phyloP scores from a whole-genome alignment of 1,140 invertebrate genomes.

The Colletes gigas region DNA sequence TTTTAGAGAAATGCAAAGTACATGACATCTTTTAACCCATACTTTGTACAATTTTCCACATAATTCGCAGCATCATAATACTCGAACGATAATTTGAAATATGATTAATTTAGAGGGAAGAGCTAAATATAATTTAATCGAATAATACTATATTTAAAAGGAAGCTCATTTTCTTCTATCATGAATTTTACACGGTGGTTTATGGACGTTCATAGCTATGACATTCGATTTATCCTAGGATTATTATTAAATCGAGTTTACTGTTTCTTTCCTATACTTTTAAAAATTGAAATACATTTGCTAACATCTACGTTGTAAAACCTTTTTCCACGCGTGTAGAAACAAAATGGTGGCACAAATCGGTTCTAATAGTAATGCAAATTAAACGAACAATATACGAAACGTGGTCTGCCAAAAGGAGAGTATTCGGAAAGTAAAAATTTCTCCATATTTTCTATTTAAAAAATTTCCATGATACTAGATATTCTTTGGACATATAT shows the following conservation, averaged over 20 bases:
- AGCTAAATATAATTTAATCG: neutral
- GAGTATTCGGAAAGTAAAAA: neutral
- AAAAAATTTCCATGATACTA: neutral
- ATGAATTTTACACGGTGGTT: neutral
- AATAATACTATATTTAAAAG: neutral
- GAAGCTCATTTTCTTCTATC: neutral
- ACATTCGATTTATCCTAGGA: neutral
- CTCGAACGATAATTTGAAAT: neutral
- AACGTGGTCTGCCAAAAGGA: neutral
- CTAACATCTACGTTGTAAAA: neutral
- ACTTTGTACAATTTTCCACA: conserved; percentile 4
- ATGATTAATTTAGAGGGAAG: neutral
- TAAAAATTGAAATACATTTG: neutral
- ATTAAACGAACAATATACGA: conserved; percentile 26
- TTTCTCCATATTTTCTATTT: neutral
- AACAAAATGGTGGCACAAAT: conserved; percentile 65
- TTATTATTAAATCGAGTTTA: neutral
- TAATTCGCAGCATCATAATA: neutral
- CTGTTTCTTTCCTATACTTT: neutral
- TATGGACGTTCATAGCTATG: neutral
- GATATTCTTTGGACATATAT: neutral
- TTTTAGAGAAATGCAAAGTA: neutral
- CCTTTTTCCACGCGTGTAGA: conserved; percentile 38
- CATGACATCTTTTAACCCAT: neutral
- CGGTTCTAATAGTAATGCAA: conserved; percentile 46